Evolutionary conservation across 2,113 vertebrate species (phyloP).

Genomic region (Pyxicephalus adspersus): DNA sequence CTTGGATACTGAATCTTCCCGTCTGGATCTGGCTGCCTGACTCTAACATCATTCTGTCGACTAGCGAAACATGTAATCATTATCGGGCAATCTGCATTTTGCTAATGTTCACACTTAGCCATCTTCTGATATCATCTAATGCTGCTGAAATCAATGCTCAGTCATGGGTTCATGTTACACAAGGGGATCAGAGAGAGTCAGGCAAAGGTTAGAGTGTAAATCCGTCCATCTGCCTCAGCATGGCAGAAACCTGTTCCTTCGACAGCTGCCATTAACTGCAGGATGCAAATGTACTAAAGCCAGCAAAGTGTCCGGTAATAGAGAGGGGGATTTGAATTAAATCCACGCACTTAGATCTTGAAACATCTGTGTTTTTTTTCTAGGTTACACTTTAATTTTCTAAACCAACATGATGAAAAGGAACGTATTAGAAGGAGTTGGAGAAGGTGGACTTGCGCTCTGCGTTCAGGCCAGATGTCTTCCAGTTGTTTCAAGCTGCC

Average conservation of each 20-base stretch:
- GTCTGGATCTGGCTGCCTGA: no score
- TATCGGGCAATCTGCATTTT: background rate
- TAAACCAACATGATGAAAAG: constrained; percentile 59
- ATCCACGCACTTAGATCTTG: constrained; percentile 55
- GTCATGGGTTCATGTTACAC: constrained; percentile 57
- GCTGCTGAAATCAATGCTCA: constrained; percentile 31
- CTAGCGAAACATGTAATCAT: background rate
- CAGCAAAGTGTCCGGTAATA: constrained; percentile 57
- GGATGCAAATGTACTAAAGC: constrained; percentile 59
- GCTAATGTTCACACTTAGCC: constrained; percentile 18
- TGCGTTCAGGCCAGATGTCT: background rate
- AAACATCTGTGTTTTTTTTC: constrained; percentile 54
- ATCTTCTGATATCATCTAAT: constrained; percentile 21
- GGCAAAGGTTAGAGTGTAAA: constrained; percentile 50
- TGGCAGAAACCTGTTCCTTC: constrained; percentile 42
- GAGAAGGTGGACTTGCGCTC: constrained; percentile 24
- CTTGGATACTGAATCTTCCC: no score
- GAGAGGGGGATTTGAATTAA: constrained; percentile 58
- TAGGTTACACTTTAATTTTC: constrained; percentile 57
- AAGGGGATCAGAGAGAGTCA: constrained; percentile 55
- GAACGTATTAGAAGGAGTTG: constrained; percentile 25
- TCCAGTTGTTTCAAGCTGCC: constrained; percentile 33
- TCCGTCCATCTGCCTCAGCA: constrained; percentile 43
- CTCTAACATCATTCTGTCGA: no score
- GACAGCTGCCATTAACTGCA: constrained; percentile 58